Percentiles rank a stretch among this genome's conserved stretches.
These are phyloP conservation scores for Pseudochaenichthys georgianus DNA, from an alignment of 2,797 vertebrate genomes.

Conservation along the genomic window DNA sequence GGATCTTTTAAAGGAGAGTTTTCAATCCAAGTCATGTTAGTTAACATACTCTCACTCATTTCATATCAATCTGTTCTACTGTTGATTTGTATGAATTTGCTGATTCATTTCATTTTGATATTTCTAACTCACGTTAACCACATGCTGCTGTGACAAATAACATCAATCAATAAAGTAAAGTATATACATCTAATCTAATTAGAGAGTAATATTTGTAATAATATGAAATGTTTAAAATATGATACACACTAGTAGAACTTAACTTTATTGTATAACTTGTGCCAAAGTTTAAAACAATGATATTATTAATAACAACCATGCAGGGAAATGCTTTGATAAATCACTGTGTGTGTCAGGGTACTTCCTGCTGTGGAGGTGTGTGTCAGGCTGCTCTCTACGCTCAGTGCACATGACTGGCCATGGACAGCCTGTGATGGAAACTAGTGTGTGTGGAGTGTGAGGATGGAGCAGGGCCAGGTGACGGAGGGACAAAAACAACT, in stretches of 20 bases:
- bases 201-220: too few species aligned
- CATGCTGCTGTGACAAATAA: too few species aligned
- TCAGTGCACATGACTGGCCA: conserved; percentile 83
- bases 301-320: background rate
- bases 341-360: background rate
- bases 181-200: background rate
- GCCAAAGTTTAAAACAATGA: background rate
- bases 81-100: too few species aligned
- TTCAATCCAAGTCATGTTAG: background rate
- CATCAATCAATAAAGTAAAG: too few species aligned
- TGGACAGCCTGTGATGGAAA: conserved; percentile 84
- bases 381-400: conserved; percentile 66
- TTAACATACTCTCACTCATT: background rate
- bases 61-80: too few species aligned
- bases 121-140: too few species aligned
- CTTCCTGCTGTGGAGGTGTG: conserved; percentile 51
- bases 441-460: conserved; percentile 20
- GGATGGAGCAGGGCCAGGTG: conserved; percentile 55
- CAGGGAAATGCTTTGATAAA: background rate
- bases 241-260: background rate
- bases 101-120: too few species aligned
- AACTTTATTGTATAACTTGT: background rate
- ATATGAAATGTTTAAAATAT: background rate
- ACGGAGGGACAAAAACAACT: conserved; percentile 48
- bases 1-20: background rate